These are phyloP conservation scores for Hemiscyllium ocellatum DNA, from an alignment of 2,113 vertebrate genomes.

Conservation along the genomic window DNA sequence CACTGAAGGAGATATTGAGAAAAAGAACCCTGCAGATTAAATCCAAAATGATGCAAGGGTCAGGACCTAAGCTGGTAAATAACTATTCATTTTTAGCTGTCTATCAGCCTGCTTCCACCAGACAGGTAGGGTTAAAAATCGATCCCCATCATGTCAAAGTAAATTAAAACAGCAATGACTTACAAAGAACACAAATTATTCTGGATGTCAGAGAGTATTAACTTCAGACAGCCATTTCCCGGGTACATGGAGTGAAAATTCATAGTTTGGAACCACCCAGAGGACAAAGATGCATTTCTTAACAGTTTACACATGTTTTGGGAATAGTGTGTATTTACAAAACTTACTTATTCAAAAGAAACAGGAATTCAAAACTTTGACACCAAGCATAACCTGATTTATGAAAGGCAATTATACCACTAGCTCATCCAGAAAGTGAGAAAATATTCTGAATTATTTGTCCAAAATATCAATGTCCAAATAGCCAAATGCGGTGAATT, in stretches of 20 bases:
- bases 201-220: background rate
- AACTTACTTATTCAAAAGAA: background rate
- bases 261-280: background rate
- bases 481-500: background rate
- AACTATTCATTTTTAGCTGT: background rate
- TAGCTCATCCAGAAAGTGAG: background rate
- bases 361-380: conserved; percentile 5
- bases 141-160: background rate
- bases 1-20: background rate
- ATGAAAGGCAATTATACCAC: background rate
- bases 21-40: background rate
- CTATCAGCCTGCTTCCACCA: background rate
- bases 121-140: background rate
- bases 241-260: background rate
- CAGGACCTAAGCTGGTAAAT: background rate
- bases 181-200: conserved; percentile 16
- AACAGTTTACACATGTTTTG: background rate
- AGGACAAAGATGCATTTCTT: background rate
- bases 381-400: background rate
- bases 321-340: background rate
- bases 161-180: background rate
- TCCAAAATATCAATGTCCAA: background rate
- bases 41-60: background rate
- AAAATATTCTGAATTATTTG: background rate
- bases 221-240: background rate